Evolutionary conservation across 92 coral and sea anemone genomes (phyloP).

Genomic region (Desmophyllum pertusum): DNA sequence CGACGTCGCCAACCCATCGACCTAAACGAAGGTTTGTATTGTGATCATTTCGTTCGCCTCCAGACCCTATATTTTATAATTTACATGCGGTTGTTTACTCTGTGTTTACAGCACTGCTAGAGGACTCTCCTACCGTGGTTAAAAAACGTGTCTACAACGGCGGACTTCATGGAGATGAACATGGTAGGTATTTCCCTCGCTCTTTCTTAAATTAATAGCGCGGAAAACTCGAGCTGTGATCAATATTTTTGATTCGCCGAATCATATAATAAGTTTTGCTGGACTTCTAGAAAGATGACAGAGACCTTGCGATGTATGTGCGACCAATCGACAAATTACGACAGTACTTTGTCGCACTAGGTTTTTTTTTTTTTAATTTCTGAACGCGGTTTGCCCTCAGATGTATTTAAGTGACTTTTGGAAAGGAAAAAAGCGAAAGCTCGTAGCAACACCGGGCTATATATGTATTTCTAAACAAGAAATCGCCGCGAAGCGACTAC

Average conservation of each 20-base stretch:
- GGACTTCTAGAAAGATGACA: neutral
- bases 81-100: conserved; percentile 22
- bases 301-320: neutral
- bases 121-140: neutral
- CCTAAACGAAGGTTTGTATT: neutral
- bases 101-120: conserved; percentile 20
- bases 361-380: neutral
- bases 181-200: neutral
- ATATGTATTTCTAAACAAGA: neutral
- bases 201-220: neutral
- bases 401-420: neutral
- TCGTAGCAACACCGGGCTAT: neutral
- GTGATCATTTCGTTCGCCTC: neutral
- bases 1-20: conserved; percentile 13
- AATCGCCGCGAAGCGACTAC: neutral
- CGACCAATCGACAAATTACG: too few relatives aligned
- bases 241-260: neutral
- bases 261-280: neutral
- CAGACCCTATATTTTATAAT: conserved; percentile 1
- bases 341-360: too few relatives aligned
- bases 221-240: neutral
- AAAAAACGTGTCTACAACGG: neutral
- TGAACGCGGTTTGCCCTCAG: neutral
- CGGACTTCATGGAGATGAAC: neutral
- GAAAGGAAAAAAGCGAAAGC: neutral